These are phyloP conservation scores for Eidolon helvum DNA, from an alignment of 2,113 vertebrate genomes.

Conservation along the genomic window DNA sequence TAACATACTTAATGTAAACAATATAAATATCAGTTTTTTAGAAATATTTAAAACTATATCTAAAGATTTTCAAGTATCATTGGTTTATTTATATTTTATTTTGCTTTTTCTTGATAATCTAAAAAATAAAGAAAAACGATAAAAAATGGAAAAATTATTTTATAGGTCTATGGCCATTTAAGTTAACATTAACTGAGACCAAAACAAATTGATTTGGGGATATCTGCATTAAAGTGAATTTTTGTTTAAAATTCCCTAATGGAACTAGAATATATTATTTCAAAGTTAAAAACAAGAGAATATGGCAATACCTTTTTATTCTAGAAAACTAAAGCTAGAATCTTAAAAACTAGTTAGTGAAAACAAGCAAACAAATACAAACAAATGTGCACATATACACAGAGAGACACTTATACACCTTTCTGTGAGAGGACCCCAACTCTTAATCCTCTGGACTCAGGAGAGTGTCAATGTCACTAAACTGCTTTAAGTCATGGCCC, in stretches of 20 bases:
- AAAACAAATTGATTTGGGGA: not conserved
- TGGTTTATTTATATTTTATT: not conserved
- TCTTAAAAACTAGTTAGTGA: not conserved
- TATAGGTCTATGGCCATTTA: not conserved
- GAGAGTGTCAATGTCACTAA: not conserved
- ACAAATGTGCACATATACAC: not conserved
- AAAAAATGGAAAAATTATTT: constrained; percentile 5
- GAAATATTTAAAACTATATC: constrained; percentile 30
- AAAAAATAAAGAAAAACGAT: not conserved
- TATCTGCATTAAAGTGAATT: not conserved
- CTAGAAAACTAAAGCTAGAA: not conserved
- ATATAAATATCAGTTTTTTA: not conserved
- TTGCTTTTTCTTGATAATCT: not conserved
- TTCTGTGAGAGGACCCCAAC: not conserved
- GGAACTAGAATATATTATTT: not conserved
- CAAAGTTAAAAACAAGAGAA: not conserved
- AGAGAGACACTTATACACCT: not conserved
- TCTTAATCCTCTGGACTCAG: not conserved
- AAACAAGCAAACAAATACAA: not conserved
- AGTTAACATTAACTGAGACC: not conserved
- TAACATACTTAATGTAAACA: not conserved
- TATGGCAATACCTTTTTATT: not conserved
- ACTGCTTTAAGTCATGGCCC: not conserved
- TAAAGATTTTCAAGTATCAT: not conserved
- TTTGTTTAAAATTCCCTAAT: constrained; percentile 40